Evolutionary conservation across 2,113 vertebrate genomes (phyloP).

Genomic region (Brachionichthys hirsutus): DNA sequence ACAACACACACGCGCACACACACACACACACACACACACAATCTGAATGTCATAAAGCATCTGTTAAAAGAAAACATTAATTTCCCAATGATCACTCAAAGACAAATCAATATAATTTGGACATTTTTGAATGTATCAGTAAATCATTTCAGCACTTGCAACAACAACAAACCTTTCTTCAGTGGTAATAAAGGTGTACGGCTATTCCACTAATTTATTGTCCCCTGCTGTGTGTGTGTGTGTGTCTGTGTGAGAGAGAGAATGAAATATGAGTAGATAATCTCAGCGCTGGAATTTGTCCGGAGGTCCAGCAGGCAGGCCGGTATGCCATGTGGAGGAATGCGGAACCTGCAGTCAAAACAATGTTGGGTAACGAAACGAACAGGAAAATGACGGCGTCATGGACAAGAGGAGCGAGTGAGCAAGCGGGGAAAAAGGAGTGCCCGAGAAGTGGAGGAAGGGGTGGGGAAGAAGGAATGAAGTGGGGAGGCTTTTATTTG

Average conservation of each 20-base stretch:
- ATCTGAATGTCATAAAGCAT: not conserved
- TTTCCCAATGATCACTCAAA: slow-evolving; percentile 45
- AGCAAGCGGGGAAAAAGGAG: slow-evolving; percentile 28
- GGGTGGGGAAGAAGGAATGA: slow-evolving; percentile 14
- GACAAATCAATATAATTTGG: slow-evolving; percentile 57
- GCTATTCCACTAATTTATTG: slow-evolving; percentile 56
- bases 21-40: no score
- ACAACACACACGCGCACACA: not conserved
- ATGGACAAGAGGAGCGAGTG: slow-evolving; percentile 17
- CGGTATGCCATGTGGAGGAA: slow-evolving; percentile 59
- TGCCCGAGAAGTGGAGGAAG: slow-evolving; percentile 18
- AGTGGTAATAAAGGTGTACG: slow-evolving; percentile 55
- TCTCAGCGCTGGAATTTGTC: slow-evolving; percentile 65
- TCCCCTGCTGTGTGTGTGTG: slow-evolving; percentile 13
- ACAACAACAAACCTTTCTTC: slow-evolving; percentile 60
- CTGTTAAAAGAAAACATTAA: slow-evolving; percentile 32
- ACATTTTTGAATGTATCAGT: slow-evolving; percentile 46
- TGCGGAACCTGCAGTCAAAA: slow-evolving; percentile 65
- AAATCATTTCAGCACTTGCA: slow-evolving; percentile 50
- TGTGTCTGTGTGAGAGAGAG: slow-evolving; percentile 9
- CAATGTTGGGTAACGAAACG: slow-evolving; percentile 42
- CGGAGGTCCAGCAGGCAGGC: slow-evolving; percentile 46
- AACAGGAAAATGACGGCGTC: slow-evolving; percentile 36
- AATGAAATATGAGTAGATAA: slow-evolving; percentile 71
- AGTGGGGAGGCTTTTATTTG: slow-evolving; percentile 25